phyloP scores from a whole-genome alignment of 2,113 vertebrate species.

The Nothoprocta pentlandii region DNA sequence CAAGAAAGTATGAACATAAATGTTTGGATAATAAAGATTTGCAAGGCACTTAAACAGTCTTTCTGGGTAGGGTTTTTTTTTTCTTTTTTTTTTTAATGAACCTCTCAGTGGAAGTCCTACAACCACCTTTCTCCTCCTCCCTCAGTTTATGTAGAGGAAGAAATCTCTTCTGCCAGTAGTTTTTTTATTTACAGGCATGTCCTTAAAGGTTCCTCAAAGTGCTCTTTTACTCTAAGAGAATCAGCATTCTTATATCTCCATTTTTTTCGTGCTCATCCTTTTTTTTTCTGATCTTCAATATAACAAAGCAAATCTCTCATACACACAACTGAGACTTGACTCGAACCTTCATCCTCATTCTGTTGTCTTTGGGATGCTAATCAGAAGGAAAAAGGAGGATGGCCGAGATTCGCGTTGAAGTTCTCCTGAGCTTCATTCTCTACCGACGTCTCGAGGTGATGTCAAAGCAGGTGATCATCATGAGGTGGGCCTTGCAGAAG shows the following conservation, averaged over 20 bases:
- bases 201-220: constrained; percentile 85
- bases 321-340: constrained; percentile 76
- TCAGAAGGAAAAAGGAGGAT: constrained; percentile 61
- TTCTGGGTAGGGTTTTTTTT: constrained; percentile 59
- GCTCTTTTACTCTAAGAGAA: constrained; percentile 83
- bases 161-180: constrained; percentile 73
- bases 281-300: constrained; percentile 1
- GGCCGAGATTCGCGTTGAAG: not conserved
- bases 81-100: constrained; percentile 57
- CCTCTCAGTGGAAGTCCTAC: constrained; percentile 67
- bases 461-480: constrained; percentile 99
- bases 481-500: constrained; percentile 99
- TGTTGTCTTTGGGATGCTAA: constrained; percentile 73
- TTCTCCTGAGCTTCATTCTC: constrained; percentile 59
- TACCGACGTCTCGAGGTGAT: constrained; percentile 91
- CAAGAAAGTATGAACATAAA: constrained; percentile 84
- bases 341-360: constrained; percentile 80
- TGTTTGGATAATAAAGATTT: constrained; percentile 89
- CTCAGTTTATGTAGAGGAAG: constrained; percentile 48
- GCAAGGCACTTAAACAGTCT: constrained; percentile 95
- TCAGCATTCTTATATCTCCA: constrained; percentile 61
- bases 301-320: constrained; percentile 54
- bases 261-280: constrained; percentile 31
- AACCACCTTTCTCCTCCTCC: constrained; percentile 49
- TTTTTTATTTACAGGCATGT: constrained; percentile 79